A percentile compares a stretch with the other conserved stretches of the same genome.
Evolutionary conservation across 2,888 invertebrate species (phyloP).

Genomic region (Scelioninae gen. 1): DNA sequence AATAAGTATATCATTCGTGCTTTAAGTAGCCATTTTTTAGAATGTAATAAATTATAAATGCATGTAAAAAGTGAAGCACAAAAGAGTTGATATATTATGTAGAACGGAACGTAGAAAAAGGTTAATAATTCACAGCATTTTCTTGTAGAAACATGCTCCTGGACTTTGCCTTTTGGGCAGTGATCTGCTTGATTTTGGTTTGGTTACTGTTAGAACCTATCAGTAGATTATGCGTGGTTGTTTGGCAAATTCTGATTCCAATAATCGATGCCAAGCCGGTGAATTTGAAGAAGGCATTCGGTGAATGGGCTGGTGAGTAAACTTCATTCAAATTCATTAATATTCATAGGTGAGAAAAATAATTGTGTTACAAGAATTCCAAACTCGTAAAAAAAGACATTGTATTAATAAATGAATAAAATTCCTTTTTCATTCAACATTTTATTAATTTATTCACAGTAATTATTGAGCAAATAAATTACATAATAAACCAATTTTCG

Average conservation of each 20-base stretch:
- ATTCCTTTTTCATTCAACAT: neutral
- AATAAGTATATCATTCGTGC: too few species aligned
- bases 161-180: slow-evolving; percentile 75
- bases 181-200: slow-evolving; percentile 73
- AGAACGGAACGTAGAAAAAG: too few species aligned
- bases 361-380: slow-evolving; percentile 1
- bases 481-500: neutral
- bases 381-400: too few species aligned
- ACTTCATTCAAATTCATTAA: slow-evolving; percentile 11
- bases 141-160: slow-evolving; percentile 75
- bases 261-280: slow-evolving; percentile 77
- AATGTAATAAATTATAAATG: too few species aligned
- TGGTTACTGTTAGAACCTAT: slow-evolving; percentile 78
- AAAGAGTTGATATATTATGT: too few species aligned
- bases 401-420: too few species aligned
- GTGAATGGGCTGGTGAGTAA: slow-evolving; percentile 93
- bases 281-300: slow-evolving; percentile 86
- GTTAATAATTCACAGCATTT: neutral
- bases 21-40: too few species aligned
- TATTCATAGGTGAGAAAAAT: slow-evolving; percentile 17
- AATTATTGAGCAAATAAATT: too few species aligned
- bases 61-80: neutral
- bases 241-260: slow-evolving; percentile 79
- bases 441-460: neutral
- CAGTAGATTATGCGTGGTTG: slow-evolving; percentile 69